Evolutionary conservation across 1,140 invertebrate genomes (phyloP).

Genomic region (Solenopsis fugax): DNA sequence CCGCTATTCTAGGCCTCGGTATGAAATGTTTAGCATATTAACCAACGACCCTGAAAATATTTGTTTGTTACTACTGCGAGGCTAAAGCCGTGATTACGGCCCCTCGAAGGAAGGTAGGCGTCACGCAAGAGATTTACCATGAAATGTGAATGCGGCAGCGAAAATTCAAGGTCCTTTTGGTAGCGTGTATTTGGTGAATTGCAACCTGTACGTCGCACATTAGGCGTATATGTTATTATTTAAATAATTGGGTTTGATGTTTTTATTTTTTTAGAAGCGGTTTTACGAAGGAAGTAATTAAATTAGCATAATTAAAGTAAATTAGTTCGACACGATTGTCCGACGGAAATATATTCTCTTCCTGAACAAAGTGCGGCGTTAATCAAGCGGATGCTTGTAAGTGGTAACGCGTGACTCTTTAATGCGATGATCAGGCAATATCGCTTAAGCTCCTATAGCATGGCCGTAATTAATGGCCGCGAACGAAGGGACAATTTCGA

Average conservation of each 20-base stretch:
- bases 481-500: slow-evolving; percentile 75
- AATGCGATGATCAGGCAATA: slow-evolving; percentile 73
- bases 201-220: not conserved
- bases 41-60: slow-evolving; percentile 68
- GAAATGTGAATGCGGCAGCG: not conserved
- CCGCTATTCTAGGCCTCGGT: slow-evolving; percentile 61
- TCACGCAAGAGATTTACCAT: slow-evolving; percentile 41
- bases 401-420: slow-evolving; percentile 71
- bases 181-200: not conserved
- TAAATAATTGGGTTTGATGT: not conserved
- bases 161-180: not conserved
- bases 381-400: slow-evolving; percentile 46
- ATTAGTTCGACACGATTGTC: not conserved
- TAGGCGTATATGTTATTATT: not conserved
- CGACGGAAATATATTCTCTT: not conserved
- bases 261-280: not conserved
- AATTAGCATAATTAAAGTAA: not conserved
- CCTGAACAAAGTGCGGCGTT: slow-evolving; percentile 39
- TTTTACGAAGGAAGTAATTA: slow-evolving; percentile 9
- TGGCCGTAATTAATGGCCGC: slow-evolving; percentile 71
- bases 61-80: slow-evolving; percentile 63
- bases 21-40: slow-evolving; percentile 76
- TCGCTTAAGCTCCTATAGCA: slow-evolving; percentile 69
- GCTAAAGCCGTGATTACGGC: slow-evolving; percentile 72
- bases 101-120: slow-evolving; percentile 55